Evolutionary conservation across 1,140 invertebrate species (phyloP).

Genomic region (Ceratosolen solmsi): DNA sequence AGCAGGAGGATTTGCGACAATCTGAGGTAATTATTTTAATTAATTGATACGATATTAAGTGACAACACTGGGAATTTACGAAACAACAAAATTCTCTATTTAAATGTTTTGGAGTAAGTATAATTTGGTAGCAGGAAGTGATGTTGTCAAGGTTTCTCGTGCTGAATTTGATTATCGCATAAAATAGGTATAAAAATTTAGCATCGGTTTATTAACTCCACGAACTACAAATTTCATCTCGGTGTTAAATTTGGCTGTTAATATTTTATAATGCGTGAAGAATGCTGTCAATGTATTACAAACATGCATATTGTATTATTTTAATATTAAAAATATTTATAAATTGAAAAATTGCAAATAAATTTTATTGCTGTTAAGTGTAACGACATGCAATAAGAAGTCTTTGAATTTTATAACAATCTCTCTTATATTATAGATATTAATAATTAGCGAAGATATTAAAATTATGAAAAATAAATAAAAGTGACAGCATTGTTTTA

Average conservation of each 20-base stretch:
- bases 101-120: background rate
- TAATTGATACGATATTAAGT: too few relatives aligned
- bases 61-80: too few relatives aligned
- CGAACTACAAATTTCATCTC: background rate
- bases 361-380: background rate
- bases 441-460: too few relatives aligned
- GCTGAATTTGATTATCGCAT: conserved; percentile 3
- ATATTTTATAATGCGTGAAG: conserved; percentile 6
- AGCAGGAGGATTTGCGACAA: too few relatives aligned
- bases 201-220: background rate
- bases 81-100: too few relatives aligned
- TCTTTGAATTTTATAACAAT: background rate
- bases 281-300: background rate
- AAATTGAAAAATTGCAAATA: background rate
- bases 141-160: background rate
- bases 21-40: too few relatives aligned
- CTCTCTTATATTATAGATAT: background rate
- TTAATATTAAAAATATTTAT: conserved; percentile 9
- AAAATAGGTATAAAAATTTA: conserved; percentile 1
- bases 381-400: background rate
- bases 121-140: background rate
- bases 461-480: too few relatives aligned
- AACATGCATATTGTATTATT: background rate
- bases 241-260: background rate
- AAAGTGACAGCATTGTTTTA: too few relatives aligned